Percentiles rank a stretch among this genome's conserved stretches.
Evolutionary conservation across 2,888 invertebrate species (phyloP).

Genomic region (Acrocyrtus sp.): DNA sequence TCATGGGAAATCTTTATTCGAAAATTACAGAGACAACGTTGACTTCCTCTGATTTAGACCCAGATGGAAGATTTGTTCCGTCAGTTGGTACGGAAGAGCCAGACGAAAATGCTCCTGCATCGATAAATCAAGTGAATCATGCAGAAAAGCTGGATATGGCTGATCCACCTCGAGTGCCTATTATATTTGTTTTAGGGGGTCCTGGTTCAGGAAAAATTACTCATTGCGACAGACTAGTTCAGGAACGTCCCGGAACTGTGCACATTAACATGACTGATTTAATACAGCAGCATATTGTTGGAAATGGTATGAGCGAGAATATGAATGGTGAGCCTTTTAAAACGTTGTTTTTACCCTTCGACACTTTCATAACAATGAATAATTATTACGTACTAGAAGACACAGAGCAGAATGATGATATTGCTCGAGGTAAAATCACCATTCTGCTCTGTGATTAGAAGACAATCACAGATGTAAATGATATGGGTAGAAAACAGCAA

Average conservation of each 20-base stretch:
- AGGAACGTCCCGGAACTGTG: conserved; percentile 83
- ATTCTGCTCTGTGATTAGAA: too few relatives aligned
- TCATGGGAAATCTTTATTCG: neutral
- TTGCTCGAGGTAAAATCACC: too few relatives aligned
- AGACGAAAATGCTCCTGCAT: conserved; percentile 22
- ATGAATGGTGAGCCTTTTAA: conserved; percentile 40
- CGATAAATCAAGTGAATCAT: conserved; percentile 18
- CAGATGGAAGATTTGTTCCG: conserved; percentile 59
- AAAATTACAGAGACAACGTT: conserved; percentile 36
- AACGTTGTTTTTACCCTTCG: neutral
- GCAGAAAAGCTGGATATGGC: conserved; percentile 27
- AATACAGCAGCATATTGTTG: conserved; percentile 87
- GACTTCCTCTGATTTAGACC: conserved; percentile 53
- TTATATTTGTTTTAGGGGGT: conserved; percentile 93
- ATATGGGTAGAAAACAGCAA: too few relatives aligned
- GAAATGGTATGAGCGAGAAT: conserved; percentile 74
- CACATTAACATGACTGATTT: conserved; percentile 94
- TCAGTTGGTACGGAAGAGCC: conserved; percentile 23
- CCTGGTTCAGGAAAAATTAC: conserved; percentile 98
- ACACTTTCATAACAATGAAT: neutral
- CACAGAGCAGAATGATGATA: too few relatives aligned
- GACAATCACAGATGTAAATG: too few relatives aligned
- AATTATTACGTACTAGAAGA: too few relatives aligned
- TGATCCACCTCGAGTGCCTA: conserved; percentile 80
- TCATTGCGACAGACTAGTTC: conserved; percentile 91